Conservation (phyloP, 2,113 vertebrate species). For the Collichthys lucidus region DNA sequence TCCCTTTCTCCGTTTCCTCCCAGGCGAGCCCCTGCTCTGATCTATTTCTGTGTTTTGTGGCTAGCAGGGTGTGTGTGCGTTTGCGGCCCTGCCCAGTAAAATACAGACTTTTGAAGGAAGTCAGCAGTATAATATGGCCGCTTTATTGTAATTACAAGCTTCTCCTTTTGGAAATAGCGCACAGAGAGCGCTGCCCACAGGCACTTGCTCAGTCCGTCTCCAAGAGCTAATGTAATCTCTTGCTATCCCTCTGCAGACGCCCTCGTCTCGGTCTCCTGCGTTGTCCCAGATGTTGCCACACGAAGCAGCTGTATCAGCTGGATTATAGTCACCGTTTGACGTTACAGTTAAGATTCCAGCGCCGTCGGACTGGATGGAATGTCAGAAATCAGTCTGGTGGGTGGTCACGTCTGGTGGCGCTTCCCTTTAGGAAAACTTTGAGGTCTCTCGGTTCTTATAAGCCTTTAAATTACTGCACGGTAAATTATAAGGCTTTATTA, state of each 20-base stretch:
- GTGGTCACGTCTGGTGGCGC: conserved; percentile 57
- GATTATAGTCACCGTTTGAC: conserved; percentile 19
- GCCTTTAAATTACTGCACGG: conserved; percentile 49
- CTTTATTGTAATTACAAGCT: conserved; percentile 89
- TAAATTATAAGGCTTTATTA: conserved; percentile 76
- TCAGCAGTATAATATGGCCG: conserved; percentile 85
- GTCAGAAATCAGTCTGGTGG: conserved; percentile 48
- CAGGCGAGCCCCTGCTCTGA: conserved; percentile 60
- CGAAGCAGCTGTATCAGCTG: conserved; percentile 36
- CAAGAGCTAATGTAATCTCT: conserved; percentile 44
- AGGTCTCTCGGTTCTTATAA: conserved; percentile 31
- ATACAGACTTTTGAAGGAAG: conserved; percentile 86
- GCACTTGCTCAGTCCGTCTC: conserved; percentile 72
- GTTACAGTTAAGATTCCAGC: conserved; percentile 1
- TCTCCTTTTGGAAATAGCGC: conserved; percentile 83
- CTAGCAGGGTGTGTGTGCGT: conserved; percentile 80
- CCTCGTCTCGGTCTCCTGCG: conserved; percentile 18
- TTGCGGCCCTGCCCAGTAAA: conserved; percentile 86
- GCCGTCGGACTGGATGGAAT: conserved; percentile 23
- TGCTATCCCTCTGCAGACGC: conserved; percentile 37
- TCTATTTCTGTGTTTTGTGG: conserved; percentile 85
- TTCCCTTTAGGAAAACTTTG: conserved; percentile 37
- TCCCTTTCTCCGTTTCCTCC: conserved; percentile 70
- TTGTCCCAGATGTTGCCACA: conserved; percentile 53
- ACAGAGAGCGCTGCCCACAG: conserved; percentile 74